Conservation (phyloP, 1,140 invertebrate genomes). For the Holotrichia oblita region DNA sequence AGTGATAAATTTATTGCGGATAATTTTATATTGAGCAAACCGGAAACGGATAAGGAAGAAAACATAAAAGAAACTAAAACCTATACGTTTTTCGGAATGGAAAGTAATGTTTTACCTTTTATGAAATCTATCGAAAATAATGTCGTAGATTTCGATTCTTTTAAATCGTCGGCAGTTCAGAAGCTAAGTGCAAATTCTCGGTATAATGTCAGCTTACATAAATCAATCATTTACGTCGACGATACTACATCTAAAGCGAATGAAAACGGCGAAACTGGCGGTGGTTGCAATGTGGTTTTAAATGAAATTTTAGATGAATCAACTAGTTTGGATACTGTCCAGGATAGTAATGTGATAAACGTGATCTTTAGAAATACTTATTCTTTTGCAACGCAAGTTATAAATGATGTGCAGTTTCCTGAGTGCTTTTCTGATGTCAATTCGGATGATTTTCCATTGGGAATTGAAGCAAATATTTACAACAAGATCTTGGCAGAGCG, state of each 20-base stretch:
- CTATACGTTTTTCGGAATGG: constrained; percentile 57
- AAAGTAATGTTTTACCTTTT: neutral
- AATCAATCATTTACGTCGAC: constrained; percentile 58
- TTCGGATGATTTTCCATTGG: constrained; percentile 58
- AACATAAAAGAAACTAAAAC: constrained; percentile 47
- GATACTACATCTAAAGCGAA: constrained; percentile 44
- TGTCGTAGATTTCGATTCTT: neutral
- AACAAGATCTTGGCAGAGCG: constrained; percentile 38
- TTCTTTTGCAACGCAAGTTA: constrained; percentile 67
- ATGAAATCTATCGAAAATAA: neutral
- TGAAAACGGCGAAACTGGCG: constrained; percentile 48
- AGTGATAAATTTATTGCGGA: constrained; percentile 50
- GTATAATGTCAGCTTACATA: constrained; percentile 53
- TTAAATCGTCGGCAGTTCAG: constrained; percentile 48
- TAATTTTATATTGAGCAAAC: constrained; percentile 60
- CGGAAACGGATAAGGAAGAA: constrained; percentile 36
- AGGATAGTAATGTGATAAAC: constrained; percentile 69
- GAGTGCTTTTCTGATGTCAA: constrained; percentile 51
- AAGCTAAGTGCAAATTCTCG: constrained; percentile 47
- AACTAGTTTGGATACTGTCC: constrained; percentile 55
- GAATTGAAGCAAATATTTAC: constrained; percentile 57
- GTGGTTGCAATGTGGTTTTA: constrained; percentile 41
- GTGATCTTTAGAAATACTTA: constrained; percentile 73
- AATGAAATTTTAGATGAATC: constrained; percentile 55
- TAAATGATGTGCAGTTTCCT: constrained; percentile 63